phyloP scores from a whole-genome alignment of 2,113 vertebrate genomes.

The Rhea pennata region DNA sequence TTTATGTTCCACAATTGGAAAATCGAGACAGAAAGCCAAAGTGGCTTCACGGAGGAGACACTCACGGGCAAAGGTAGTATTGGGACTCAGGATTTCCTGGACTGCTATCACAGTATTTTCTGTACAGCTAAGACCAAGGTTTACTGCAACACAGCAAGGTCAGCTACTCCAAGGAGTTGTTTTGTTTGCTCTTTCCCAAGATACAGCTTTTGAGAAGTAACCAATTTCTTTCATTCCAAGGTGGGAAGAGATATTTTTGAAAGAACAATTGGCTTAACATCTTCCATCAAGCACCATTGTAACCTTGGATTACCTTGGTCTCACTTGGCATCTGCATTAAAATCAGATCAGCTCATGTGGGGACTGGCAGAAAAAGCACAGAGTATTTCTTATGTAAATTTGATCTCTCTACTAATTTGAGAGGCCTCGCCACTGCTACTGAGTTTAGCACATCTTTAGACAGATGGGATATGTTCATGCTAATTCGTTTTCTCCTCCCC shows the following conservation, averaged over 20 bases:
- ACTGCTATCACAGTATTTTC: not conserved
- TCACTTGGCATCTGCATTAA: not conserved
- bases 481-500: not conserved
- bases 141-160: not conserved
- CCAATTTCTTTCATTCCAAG: not conserved
- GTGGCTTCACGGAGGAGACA: not conserved
- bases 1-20: not conserved
- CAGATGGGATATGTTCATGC: not conserved
- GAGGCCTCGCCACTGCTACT: not conserved
- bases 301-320: not conserved
- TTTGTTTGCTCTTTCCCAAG: not conserved
- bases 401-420: not conserved
- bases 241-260: not conserved
- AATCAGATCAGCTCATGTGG: not conserved
- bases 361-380: not conserved
- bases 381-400: not conserved
- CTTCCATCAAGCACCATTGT: not conserved
- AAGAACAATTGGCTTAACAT: not conserved
- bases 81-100: not conserved
- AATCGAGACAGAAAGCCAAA: not conserved
- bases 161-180: not conserved
- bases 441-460: constrained; percentile 18
- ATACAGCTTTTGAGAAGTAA: not conserved
- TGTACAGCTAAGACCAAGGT: not conserved
- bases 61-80: not conserved